Percentiles rank a stretch among this genome's conserved stretches.
These are phyloP conservation scores for Heliconius ismenius DNA, from an alignment of 2,888 invertebrate species.

Conservation along the genomic window DNA sequence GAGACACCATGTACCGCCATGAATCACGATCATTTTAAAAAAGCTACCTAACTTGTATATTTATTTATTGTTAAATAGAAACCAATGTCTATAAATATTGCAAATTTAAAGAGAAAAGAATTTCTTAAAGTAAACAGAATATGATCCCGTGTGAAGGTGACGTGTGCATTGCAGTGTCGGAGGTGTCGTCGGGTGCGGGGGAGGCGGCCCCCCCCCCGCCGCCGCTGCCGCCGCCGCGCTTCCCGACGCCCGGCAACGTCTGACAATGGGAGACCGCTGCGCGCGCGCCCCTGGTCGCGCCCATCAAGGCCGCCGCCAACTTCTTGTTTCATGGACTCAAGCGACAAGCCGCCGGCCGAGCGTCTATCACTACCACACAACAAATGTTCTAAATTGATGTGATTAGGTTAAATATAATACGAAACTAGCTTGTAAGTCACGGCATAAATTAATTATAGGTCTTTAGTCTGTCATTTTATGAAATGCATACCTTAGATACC, in stretches of 20 bases:
- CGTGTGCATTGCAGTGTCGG: constrained; percentile 85
- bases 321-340: constrained; percentile 86
- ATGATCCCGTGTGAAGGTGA: not conserved
- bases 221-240: constrained; percentile 90
- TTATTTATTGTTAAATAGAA: not conserved
- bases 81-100: not conserved
- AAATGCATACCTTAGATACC: constrained; percentile 66
- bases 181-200: constrained; percentile 90
- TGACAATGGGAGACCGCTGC: constrained; percentile 88
- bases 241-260: constrained; percentile 88
- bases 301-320: constrained; percentile 85
- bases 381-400: constrained; percentile 82
- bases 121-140: not conserved
- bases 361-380: constrained; percentile 78
- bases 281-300: constrained; percentile 83
- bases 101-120: not conserved
- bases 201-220: constrained; percentile 88
- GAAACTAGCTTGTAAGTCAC: constrained; percentile 75
- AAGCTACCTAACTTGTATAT: not conserved
- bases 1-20: constrained; percentile 27
- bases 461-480: constrained; percentile 78
- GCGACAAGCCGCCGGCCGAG: constrained; percentile 73
- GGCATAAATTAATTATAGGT: constrained; percentile 73
- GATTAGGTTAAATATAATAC: constrained; percentile 73
- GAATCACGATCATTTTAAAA: constrained; percentile 2